Base-by-base conservation (phyloP, 2,797 vertebrate genomes). In the Periparus ater region DNA sequence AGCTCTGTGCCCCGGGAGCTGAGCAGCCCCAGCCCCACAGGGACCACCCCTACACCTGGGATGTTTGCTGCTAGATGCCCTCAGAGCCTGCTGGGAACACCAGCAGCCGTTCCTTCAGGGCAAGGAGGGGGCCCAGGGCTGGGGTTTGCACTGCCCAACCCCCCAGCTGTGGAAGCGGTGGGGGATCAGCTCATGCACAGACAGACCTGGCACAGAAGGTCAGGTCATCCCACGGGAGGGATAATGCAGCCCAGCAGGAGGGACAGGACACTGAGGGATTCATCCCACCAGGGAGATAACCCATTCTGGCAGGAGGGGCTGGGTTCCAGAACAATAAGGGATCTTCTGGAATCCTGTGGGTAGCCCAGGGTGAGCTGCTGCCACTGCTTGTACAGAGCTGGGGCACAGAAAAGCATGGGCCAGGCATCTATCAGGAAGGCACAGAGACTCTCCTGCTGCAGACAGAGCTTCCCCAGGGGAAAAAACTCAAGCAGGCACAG, bases 221-320 rank as follows among this genome's bases (percentile, higher is more conserved):
- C 54, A 53, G 53, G 13, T 2, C 26, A 71, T 13, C 34, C 65
- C 42, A 12, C 1, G 0, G 0, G 30, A 54, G 34, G 48, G 29
- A 30, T 22, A 30, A 34, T 4, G 1, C 34, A 61, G 21, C n/a
- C 55, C 40, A 34, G 62, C 48, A 75, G 55, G 42, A 36, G 18
- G 34, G 13, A 27, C 7, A 22, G 36, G 26, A 26, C 51, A 22
- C 38, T 4, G 72, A 76, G 47, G 25, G 30, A 70, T 15, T 7
- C 55, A 62, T 30, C 55, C 62, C 40, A 23, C 7, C 62, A 29
- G 44, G 23, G 32, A 45, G 27, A 29, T 18, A 34, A 53, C 29
- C 29, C 18, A 4, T 38, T 9, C 38, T 40, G 38, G 38, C 60
- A 53, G n/a, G 29, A 88, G 38, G 9, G 3, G 17, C 7, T 25